A percentile compares a stretch with the other conserved stretches of the same genome.
These are phyloP conservation scores for Campoplex nolae DNA, from an alignment of 2,888 invertebrate species.

Conservation along the genomic window DNA sequence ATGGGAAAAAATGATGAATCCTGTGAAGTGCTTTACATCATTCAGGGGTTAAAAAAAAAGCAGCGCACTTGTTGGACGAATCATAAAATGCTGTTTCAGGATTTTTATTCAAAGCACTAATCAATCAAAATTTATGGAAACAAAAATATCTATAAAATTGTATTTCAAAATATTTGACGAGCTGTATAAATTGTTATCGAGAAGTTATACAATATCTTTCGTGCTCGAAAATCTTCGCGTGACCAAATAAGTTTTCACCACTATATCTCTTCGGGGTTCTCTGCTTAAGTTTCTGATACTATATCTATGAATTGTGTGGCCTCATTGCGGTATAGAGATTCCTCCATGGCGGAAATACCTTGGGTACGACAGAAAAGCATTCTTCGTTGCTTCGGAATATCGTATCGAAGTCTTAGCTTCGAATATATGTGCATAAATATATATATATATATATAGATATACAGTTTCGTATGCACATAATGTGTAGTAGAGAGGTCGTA, in stretches of 20 bases:
- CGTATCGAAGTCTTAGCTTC: constrained; percentile 34
- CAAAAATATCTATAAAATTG: neutral
- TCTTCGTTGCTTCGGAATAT: constrained; percentile 32
- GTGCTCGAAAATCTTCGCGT: constrained; percentile 26
- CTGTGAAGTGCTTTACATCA: no score
- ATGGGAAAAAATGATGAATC: no score
- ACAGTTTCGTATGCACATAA: neutral
- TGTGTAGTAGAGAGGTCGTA: constrained; percentile 29
- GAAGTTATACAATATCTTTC: constrained; percentile 25
- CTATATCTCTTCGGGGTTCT: neutral
- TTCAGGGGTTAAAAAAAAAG: no score
- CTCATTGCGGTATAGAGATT: constrained; percentile 30
- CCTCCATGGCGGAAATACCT: constrained; percentile 22
- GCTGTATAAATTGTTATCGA: constrained; percentile 13
- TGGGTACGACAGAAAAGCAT: constrained; percentile 44
- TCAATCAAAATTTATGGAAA: neutral
- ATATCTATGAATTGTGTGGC: constrained; percentile 14
- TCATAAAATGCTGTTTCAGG: no score
- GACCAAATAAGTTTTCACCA: constrained; percentile 33
- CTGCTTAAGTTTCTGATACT: constrained; percentile 20
- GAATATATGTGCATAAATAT: constrained; percentile 1
- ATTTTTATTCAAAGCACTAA: neutral
- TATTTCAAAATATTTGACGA: constrained; percentile 26
- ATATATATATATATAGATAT: neutral
- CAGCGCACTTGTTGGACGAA: no score